phyloP scores from a whole-genome alignment of 2,888 invertebrate species.

The Spilarctia lutea region DNA sequence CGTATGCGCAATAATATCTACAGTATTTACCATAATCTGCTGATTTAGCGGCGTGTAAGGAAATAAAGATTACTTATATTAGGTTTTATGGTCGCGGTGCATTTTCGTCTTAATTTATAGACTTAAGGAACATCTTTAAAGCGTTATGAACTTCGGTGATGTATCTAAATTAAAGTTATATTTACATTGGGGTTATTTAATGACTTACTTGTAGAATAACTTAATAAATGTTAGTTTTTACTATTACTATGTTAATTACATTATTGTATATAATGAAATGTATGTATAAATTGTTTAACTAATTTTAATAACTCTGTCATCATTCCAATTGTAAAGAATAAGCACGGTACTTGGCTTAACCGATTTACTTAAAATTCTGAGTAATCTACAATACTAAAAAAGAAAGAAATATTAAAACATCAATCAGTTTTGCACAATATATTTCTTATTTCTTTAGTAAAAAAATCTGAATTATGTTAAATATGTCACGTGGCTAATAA shows the following conservation, averaged over 20 bases:
- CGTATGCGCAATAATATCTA: conserved; percentile 73
- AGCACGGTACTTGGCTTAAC: too few species aligned
- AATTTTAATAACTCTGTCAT: too few species aligned
- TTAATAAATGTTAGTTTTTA: neutral
- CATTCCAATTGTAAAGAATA: too few species aligned
- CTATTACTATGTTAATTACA: too few species aligned
- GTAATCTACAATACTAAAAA: too few species aligned
- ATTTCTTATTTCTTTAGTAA: too few species aligned
- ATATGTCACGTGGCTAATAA: neutral
- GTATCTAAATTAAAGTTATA: conserved; percentile 48
- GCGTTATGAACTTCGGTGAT: conserved; percentile 48
- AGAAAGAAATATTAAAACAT: too few species aligned
- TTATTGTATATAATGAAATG: too few species aligned
- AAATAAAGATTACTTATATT: conserved; percentile 63
- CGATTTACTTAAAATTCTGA: too few species aligned
- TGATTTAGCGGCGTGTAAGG: conserved; percentile 58
- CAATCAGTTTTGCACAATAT: too few species aligned
- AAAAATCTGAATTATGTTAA: too few species aligned
- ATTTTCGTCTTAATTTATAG: conserved; percentile 50
- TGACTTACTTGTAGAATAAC: neutral
- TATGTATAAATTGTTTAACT: too few species aligned
- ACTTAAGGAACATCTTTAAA: conserved; percentile 54
- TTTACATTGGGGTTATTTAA: conserved; percentile 39
- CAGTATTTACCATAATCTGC: conserved; percentile 82
- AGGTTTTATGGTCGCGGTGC: conserved; percentile 52